These are phyloP conservation scores for Malurus elegans DNA, from an alignment of 2,113 vertebrate species.

Conservation along the genomic window DNA sequence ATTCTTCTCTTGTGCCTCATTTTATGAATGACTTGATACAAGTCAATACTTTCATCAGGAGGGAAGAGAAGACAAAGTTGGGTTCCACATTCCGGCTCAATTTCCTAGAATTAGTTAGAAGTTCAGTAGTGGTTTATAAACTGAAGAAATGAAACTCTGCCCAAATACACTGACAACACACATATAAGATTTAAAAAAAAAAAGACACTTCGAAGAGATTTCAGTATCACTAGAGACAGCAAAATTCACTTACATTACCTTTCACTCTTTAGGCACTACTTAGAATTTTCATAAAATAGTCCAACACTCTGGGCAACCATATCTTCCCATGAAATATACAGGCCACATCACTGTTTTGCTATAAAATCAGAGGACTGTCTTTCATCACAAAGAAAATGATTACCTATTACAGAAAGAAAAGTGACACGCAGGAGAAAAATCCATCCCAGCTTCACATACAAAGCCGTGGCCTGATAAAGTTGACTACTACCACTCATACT, in stretches of 20 bases:
- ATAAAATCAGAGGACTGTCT: constrained; percentile 29
- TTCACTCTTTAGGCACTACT: constrained; percentile 28
- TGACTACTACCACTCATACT: neutral
- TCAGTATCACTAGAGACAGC: constrained; percentile 9
- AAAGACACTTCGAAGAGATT: neutral
- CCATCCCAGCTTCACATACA: neutral
- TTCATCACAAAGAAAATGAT: constrained; percentile 43
- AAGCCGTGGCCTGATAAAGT: neutral
- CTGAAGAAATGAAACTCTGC: constrained; percentile 1
- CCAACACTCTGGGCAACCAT: neutral
- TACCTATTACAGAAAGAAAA: constrained; percentile 51
- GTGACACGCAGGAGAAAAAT: neutral
- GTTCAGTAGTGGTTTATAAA: constrained; percentile 66
- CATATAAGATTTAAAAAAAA: neutral
- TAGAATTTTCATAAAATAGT: constrained; percentile 37
- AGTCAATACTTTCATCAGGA: constrained; percentile 95
- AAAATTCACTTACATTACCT: constrained; percentile 53
- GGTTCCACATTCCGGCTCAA: constrained; percentile 91
- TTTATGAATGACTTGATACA: constrained; percentile 95
- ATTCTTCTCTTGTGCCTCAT: constrained; percentile 96
- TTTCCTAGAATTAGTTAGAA: constrained; percentile 84
- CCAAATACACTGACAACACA: neutral
- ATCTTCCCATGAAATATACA: constrained; percentile 25
- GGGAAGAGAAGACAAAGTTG: constrained; percentile 96
- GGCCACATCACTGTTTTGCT: constrained; percentile 28